Percentiles rank a stretch among this genome's conserved stretches.
These are phyloP conservation scores for Alexandromys oeconomus DNA, from an alignment of 2,797 vertebrate species.

Conservation along the genomic window DNA sequence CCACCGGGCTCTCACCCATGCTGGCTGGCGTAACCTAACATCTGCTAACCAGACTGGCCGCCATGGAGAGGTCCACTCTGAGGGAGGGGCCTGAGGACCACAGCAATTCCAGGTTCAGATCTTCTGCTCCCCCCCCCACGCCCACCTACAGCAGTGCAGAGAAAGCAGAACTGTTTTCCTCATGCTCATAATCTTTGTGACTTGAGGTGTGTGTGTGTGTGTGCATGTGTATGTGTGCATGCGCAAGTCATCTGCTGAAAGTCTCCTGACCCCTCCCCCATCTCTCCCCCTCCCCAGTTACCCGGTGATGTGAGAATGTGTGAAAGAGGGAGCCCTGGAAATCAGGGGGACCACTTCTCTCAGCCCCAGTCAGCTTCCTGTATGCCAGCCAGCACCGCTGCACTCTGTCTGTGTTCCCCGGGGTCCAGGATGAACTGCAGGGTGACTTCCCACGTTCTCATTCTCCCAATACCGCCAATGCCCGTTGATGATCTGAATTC, in stretches of 20 bases:
- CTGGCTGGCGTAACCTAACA: background rate
- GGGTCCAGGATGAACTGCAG: background rate
- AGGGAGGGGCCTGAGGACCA: background rate
- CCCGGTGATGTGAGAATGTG: background rate
- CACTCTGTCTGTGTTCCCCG: background rate
- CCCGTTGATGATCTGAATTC: background rate
- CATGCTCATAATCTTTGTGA: background rate
- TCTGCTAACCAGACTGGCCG: background rate
- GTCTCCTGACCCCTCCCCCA: background rate
- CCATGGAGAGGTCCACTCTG: background rate
- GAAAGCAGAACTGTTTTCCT: background rate
- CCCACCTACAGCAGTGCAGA: background rate
- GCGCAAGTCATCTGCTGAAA: background rate
- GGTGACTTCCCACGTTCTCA: fast-evolving
- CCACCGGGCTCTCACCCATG: fast-evolving
- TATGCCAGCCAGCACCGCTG: background rate
- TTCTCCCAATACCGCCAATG: too few species aligned
- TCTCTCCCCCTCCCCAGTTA: background rate
- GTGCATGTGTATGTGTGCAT: fast-evolving
- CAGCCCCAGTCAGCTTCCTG: background rate
- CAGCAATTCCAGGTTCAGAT: background rate
- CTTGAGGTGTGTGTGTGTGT: background rate
- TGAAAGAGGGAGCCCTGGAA: background rate
- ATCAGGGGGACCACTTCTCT: background rate
- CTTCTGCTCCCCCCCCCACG: background rate